These are phyloP conservation scores for Poecilia velifera DNA, from an alignment of 2,797 vertebrate genomes.

Conservation along the genomic window DNA sequence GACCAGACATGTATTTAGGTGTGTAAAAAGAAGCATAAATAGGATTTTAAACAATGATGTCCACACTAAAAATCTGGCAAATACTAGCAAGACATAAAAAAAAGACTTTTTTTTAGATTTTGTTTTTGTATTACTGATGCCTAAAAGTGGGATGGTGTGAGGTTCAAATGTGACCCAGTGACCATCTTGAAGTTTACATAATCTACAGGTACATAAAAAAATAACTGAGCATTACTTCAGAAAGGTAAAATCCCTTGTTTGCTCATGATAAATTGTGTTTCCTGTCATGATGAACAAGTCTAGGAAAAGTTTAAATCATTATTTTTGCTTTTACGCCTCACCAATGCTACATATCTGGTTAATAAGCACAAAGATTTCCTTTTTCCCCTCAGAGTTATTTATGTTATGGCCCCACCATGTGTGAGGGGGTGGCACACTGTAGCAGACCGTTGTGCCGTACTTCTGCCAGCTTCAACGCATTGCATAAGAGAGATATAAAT, in stretches of 20 bases:
- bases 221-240: neutral
- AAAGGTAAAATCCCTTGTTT: neutral
- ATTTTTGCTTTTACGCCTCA: neutral
- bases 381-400: neutral
- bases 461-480: slow-evolving; percentile 50
- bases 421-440: slow-evolving; percentile 38
- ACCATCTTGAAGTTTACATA: neutral
- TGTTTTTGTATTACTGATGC: neutral
- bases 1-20: neutral
- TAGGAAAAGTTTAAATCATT: neutral
- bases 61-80: neutral
- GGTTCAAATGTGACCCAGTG: neutral
- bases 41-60: neutral
- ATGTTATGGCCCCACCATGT: neutral
- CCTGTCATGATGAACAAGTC: neutral
- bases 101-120: no score
- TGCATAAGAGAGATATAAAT: slow-evolving; percentile 73
- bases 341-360: neutral
- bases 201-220: neutral
- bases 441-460: slow-evolving; percentile 35
- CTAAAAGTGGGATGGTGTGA: neutral
- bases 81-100: neutral
- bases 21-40: neutral
- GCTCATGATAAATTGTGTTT: neutral
- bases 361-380: neutral